Base-by-base conservation (phyloP, 2,888 invertebrate genomes). In the Bombylius discolor region DNA sequence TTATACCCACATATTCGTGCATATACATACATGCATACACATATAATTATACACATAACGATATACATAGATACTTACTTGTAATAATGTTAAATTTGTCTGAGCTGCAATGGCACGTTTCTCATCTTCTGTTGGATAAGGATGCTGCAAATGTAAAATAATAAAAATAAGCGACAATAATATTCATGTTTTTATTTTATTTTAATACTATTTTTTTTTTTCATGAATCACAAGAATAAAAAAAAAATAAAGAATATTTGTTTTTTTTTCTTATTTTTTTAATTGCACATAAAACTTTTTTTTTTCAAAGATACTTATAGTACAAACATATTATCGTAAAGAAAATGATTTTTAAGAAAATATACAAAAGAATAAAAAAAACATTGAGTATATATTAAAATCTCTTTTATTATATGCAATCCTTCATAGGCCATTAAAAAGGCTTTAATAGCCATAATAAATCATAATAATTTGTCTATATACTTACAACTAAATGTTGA, bases 81-180 rank as follows among this genome's bases (percentile, higher is more conserved):
- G 92, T 49, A 91, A 78, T 52, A 92, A 75, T 1, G 93, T 93
- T 56, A 95, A 80, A 66, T 92, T 85, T 44, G 94, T 94, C 72
- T 93, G 89, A 34, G 85, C 84, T 4, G 93, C 92, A 58, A 95
- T 86, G 60, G 89, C 84, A 42, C 91, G 82, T 72, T 95, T 95
- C 71, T 95, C 93, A 68, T 94, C 94, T 72, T 94, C 94, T 52
- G 93, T 93, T 0, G 95, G 95, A 71, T 95, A 95, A 1, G 94
- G 94, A 76, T 94, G 94, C 92, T 94, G 76, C 1, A 71, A 70
- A 33, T 53, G 49, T 23, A 23, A 23, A 23, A 23, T 23, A 23
- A 23, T 23, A 23, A 33, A 52, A 23, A 32, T 33, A 53, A 55
- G 23, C 23, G 23, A 23, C 23, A 23, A 23, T 23, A 23, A 23